Evolutionary conservation across 1,140 invertebrate genomes (phyloP).

Genomic region (Archivesica marissinica): DNA sequence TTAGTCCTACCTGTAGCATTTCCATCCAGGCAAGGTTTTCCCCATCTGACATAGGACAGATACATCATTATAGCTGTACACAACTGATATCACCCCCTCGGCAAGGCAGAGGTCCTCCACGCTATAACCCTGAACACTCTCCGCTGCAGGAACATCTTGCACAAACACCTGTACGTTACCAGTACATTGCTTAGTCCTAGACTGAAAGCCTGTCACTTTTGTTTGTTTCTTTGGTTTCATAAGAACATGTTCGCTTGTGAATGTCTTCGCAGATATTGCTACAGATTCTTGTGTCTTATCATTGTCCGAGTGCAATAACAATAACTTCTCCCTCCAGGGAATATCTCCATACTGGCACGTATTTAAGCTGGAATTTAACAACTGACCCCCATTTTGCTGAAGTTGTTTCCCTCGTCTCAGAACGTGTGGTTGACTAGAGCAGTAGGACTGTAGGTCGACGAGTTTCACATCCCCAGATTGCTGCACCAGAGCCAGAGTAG

Average conservation of each 20-base stretch:
- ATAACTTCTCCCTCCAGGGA: slow-evolving; percentile 69
- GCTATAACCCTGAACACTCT: slow-evolving; percentile 42
- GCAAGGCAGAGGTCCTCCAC: slow-evolving; percentile 43
- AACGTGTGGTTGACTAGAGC: slow-evolving; percentile 36
- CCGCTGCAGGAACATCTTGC: not conserved
- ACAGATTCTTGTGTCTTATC: not conserved
- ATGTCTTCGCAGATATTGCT: not conserved
- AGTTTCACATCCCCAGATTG: slow-evolving; percentile 59
- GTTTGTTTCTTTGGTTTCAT: slow-evolving; percentile 1
- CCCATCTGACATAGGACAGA: not conserved
- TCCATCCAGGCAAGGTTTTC: not conserved
- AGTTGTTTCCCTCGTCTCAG: slow-evolving; percentile 8
- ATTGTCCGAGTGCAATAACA: slow-evolving; percentile 47
- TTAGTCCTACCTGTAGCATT: slow-evolving; percentile 9
- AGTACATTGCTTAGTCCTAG: slow-evolving; percentile 3
- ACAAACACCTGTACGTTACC: not conserved
- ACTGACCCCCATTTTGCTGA: not conserved
- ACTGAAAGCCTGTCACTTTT: slow-evolving; percentile 5
- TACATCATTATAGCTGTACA: slow-evolving; percentile 31
- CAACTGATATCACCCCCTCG: slow-evolving; percentile 10
- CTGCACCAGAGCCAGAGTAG: slow-evolving; percentile 59
- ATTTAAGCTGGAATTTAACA: slow-evolving; percentile 26
- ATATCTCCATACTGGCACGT: slow-evolving; percentile 69
- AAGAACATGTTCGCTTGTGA: slow-evolving; percentile 18
- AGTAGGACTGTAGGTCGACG: slow-evolving; percentile 54